Evolutionary conservation across 2,113 vertebrate genomes (phyloP).

Genomic region (Holacanthus passer): DNA sequence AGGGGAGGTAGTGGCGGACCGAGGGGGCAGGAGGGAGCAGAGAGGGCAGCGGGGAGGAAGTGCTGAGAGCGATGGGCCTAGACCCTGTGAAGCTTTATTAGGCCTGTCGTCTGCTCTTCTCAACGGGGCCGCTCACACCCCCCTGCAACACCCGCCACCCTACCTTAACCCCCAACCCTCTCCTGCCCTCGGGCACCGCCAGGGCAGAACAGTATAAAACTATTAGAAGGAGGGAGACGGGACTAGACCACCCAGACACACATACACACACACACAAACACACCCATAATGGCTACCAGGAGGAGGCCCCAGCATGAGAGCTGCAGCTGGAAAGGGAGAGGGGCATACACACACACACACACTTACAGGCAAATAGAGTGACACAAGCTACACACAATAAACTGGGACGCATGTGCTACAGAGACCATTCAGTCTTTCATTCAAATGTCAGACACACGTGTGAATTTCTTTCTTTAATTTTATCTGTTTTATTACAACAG

Average conservation of each 20-base stretch:
- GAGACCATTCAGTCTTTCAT: conserved; percentile 57
- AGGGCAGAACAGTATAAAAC: conserved; percentile 92
- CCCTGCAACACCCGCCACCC: conserved; percentile 71
- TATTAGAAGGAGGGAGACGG: conserved; percentile 80
- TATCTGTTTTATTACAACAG: conserved; percentile 20
- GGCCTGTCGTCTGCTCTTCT: conserved; percentile 89
- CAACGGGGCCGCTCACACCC: conserved; percentile 88
- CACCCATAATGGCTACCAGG: conserved; percentile 87
- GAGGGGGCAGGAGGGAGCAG: conserved; percentile 89
- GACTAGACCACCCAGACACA: conserved; percentile 93
- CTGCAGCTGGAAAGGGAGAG: conserved; percentile 78
- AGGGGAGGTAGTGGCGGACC: conserved; percentile 76
- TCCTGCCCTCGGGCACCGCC: conserved; percentile 92
- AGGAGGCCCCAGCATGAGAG: conserved; percentile 83
- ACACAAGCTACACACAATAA: conserved; percentile 58
- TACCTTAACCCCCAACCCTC: conserved; percentile 40
- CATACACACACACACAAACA: conserved; percentile 70
- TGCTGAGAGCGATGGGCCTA: conserved; percentile 85
- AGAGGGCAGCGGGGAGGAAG: conserved; percentile 94
- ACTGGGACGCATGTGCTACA: conserved; percentile 12
- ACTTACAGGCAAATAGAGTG: conserved; percentile 10
- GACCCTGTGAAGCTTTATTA: conserved; percentile 98
- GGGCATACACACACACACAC: conserved; percentile 2
- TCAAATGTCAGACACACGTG: conserved; percentile 74
- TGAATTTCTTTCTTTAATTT: conserved; percentile 40